Conservation (phyloP, 2,113 vertebrate species). For the Gila orcuttii region DNA sequence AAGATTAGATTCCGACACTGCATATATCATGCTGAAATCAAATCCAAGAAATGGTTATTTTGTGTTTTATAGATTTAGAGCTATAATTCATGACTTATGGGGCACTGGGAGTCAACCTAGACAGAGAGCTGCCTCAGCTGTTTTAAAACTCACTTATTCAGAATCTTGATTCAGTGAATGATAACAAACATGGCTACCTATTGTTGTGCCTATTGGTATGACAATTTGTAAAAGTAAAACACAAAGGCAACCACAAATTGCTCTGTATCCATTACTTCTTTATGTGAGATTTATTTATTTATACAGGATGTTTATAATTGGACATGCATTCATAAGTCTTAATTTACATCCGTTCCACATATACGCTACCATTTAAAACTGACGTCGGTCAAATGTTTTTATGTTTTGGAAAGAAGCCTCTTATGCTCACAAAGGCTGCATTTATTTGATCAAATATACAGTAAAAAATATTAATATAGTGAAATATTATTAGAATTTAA, state of each 20-base stretch:
- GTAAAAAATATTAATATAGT: neutral
- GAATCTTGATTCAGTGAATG: neutral
- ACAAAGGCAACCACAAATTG: no score
- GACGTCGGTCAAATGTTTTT: no score
- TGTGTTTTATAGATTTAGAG: constrained; percentile 20
- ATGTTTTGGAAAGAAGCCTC: neutral
- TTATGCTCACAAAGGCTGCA: neutral
- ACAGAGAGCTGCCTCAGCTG: constrained; percentile 1
- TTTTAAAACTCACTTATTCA: neutral
- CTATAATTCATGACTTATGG: neutral
- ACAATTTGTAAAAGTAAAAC: no score
- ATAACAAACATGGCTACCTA: neutral
- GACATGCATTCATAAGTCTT: no score
- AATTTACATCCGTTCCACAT: no score
- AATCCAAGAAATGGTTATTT: neutral
- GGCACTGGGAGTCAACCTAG: neutral
- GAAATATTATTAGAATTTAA: no score
- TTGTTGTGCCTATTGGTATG: no score
- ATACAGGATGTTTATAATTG: no score
- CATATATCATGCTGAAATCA: constrained; percentile 7
- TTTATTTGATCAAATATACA: neutral
- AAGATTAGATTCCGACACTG: constrained; percentile 32
- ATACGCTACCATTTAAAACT: no score
- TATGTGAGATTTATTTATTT: no score
- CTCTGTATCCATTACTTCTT: no score